Evolutionary conservation across 2,797 vertebrate genomes (phyloP), one percentile per base, ranked within the genome.

Genomic region (Esox lucius): DNA sequence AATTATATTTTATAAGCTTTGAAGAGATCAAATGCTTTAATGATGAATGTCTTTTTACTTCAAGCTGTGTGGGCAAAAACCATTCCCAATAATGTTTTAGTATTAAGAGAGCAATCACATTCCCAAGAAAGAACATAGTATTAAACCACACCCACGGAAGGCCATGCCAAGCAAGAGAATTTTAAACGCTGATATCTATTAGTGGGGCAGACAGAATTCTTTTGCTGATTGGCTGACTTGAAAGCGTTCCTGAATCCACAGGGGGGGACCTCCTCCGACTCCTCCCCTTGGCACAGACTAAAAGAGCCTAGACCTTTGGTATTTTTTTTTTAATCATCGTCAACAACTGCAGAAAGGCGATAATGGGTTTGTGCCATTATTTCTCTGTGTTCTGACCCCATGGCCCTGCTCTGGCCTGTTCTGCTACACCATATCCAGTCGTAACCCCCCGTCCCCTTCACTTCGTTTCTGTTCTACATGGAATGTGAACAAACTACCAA

Each of bases 291-390:
- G 61, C 71, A 61, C 71, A 66, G 17, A 16, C 33, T 39, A 39
- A 75, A 64, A 70, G 73, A 22, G 33, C 33, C 46, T 9, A 71
- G 61, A 73, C 71, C 31, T 35, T 76, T 59, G 73, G 48, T 28
- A 79, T 78, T 74, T 61, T 51, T 51, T 59, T 24, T 24, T 66
- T 77, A 76, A 76, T 72, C 42, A 65, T 77, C 64, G 61, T 39
- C 72, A 79, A 79, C 76, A 66, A 66, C 65, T 65, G 24, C 67
- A 68, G 68, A 73, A 56, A 56, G 51, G 51, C 69, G 51, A 35
- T 19, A 71, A 53, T 71, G 28, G 31, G 26, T 31, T 17, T 33
- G 15, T 67, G 17, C 17, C 6, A 28, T 19, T 80, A 71, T 75
- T 74, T 71, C 73, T 42, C 35, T 26, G 15, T 28, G 15, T 19